Conservation (phyloP, 1,140 invertebrate species). For the Diorhabda sublineata region DNA sequence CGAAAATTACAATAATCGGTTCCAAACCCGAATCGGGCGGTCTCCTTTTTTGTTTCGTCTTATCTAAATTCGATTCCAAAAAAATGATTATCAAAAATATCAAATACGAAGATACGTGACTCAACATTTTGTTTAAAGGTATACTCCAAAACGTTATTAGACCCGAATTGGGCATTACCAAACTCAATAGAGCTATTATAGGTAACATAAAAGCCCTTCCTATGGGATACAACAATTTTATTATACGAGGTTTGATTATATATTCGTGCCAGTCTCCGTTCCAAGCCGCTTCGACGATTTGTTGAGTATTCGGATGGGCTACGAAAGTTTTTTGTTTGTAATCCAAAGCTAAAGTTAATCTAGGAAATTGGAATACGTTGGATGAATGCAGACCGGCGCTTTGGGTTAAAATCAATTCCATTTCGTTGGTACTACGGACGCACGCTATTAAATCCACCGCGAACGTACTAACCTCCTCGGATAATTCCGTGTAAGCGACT, state of each 20-base stretch:
- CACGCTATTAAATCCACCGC: slow-evolving; percentile 59
- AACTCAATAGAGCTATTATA: slow-evolving; percentile 48
- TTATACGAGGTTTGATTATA: slow-evolving; percentile 45
- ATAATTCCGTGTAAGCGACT: slow-evolving; percentile 54
- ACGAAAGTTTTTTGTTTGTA: slow-evolving; percentile 72
- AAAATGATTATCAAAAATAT: slow-evolving; percentile 60
- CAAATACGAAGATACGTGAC: slow-evolving; percentile 57
- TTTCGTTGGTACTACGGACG: slow-evolving; percentile 63
- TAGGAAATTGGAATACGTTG: slow-evolving; percentile 25
- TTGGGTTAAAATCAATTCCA: slow-evolving; percentile 61
- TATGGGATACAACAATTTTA: slow-evolving; percentile 44
- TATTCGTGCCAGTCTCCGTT: slow-evolving; percentile 55
- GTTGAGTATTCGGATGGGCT: slow-evolving; percentile 69
- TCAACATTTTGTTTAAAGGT: slow-evolving; percentile 57
- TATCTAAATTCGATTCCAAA: slow-evolving; percentile 54
- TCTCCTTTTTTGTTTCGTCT: slow-evolving; percentile 51
- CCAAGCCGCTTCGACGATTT: slow-evolving; percentile 51
- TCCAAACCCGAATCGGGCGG: slow-evolving; percentile 53
- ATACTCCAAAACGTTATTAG: slow-evolving; percentile 48
- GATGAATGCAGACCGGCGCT: slow-evolving; percentile 43
- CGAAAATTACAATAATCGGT: slow-evolving; percentile 48
- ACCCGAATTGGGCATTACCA: slow-evolving; percentile 46
- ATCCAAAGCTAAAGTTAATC: slow-evolving; percentile 66
- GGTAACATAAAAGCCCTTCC: slow-evolving; percentile 49
- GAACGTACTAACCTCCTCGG: slow-evolving; percentile 55